Evolutionary conservation across 2,797 vertebrate genomes (phyloP), one percentile per base, ranked within the genome.

Genomic region (Sciaenops ocellatus): DNA sequence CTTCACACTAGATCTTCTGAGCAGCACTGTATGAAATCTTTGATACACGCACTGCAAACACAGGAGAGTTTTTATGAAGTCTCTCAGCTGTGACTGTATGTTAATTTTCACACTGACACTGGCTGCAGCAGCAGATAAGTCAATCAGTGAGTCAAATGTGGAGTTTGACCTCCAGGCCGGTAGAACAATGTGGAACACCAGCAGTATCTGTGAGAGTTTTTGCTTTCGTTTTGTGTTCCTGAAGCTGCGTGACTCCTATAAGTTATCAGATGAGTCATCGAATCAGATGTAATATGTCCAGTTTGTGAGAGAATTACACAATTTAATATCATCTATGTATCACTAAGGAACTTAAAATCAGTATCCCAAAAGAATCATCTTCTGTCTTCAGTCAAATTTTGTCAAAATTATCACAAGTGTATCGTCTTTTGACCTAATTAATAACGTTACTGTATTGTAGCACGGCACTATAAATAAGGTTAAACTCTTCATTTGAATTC

Each of bases 81-180:
- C 11, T 1, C 60, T 73, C 63, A 70, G 76, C 80, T 73, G 73
- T 73, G 80, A 83, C 83, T 84, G 69, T 79, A 66, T 87, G 88
- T 54, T 79, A 69, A 88, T 87, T 74, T 81, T 75, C 70, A 67
- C 76, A 20, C 66, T 28, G 28, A 52, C 30, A 18, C 55, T 24
- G 0, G 38, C 80, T 64, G 44, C 41, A 16, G 0, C 69, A 44
- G 74, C 63, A 69, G 81, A 87, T 90, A 83, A 87, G 82, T 78
- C 72, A 69, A 69, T 91, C 76, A 76, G 80, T 41, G 69, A 84
- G 78, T 54, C 17, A n/a, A 47, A 63, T 28, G 38, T 86, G 89
- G 80, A 90, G 64, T 92, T 88, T 90, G 87, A 90, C 83, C 90
- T 69, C 10, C 4, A 8, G 68, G 62, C 26, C 69, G 42, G 34